Percentiles rank a stretch among this genome's conserved stretches.
Conservation (phyloP, 1,140 invertebrate genomes). For the Bemisia tabaci region DNA sequence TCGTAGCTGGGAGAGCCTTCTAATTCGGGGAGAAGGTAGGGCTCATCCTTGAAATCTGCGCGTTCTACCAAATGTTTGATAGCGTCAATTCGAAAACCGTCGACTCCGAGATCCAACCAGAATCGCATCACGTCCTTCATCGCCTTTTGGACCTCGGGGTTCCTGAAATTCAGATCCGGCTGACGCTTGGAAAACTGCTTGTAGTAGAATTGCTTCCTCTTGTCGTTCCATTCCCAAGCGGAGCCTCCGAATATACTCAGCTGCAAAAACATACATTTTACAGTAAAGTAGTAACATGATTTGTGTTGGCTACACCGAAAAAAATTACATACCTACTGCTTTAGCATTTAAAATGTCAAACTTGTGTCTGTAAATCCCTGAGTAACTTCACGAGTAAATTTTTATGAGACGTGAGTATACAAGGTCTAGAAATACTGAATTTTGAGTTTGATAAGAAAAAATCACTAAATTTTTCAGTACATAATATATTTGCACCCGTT, state of each 20-base stretch:
- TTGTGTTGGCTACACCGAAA: too few relatives aligned
- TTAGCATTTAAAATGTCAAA: too few relatives aligned
- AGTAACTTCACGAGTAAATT: too few relatives aligned
- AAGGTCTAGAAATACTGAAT: too few relatives aligned
- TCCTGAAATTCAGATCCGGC: constrained; percentile 51
- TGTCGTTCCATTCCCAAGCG: constrained; percentile 52
- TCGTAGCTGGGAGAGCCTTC: constrained; percentile 27
- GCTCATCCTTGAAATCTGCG: constrained; percentile 28
- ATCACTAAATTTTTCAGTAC: too few relatives aligned
- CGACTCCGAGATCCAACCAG: constrained; percentile 52
- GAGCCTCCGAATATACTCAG: constrained; percentile 46
- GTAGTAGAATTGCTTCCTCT: constrained; percentile 52
- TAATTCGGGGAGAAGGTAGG: background rate
- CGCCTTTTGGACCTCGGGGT: constrained; percentile 1
- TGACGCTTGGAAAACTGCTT: constrained; percentile 54
- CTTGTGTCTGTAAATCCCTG: too few relatives aligned
- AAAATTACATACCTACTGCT: too few relatives aligned
- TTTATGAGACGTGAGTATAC: too few relatives aligned
- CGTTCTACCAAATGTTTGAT: constrained; percentile 36
- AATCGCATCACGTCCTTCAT: constrained; percentile 27
- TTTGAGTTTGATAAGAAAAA: too few relatives aligned
- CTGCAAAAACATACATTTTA: constrained; percentile 34
- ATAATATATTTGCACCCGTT: too few relatives aligned
- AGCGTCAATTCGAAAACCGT: constrained; percentile 55
- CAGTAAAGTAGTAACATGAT: too few relatives aligned